Conservation (phyloP, 2,797 vertebrate species). For the Florisuga fusca region DNA sequence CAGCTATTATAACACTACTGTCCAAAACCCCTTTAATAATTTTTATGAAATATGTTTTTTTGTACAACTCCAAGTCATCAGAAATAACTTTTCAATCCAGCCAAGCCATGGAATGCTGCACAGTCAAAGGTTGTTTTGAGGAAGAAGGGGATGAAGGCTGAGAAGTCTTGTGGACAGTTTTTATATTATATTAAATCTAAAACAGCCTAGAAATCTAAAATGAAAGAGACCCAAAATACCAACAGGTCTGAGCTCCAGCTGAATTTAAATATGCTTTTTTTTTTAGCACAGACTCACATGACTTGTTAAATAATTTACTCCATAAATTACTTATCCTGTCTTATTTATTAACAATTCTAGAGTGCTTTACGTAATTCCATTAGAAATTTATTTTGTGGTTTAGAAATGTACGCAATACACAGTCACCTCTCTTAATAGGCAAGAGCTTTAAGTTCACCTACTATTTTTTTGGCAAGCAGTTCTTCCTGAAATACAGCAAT, state of each 20-base stretch:
- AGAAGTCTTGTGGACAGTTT: neutral
- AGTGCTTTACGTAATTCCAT: slow-evolving; percentile 71
- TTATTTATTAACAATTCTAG: slow-evolving; percentile 77
- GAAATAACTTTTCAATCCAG: slow-evolving; percentile 59
- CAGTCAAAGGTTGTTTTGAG: neutral
- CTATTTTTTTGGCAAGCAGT: slow-evolving; percentile 32
- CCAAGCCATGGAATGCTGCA: slow-evolving; percentile 28
- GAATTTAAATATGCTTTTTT: slow-evolving; percentile 23
- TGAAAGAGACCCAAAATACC: neutral
- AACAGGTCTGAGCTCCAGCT: slow-evolving; percentile 4
- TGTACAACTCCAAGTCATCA: slow-evolving; percentile 46
- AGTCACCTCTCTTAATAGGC: slow-evolving; percentile 37
- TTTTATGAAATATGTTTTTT: slow-evolving; percentile 30
- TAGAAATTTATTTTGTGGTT: slow-evolving; percentile 68
- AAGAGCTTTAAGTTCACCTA: slow-evolving; percentile 49
- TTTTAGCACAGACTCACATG: slow-evolving; percentile 62
- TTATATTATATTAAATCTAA: slow-evolving; percentile 1
- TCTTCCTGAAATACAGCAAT: slow-evolving; percentile 57
- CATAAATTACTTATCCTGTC: slow-evolving; percentile 70
- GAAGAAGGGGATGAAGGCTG: neutral
- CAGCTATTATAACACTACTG: neutral
- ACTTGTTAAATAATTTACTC: slow-evolving; percentile 76
- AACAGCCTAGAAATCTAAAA: neutral
- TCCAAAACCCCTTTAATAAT: neutral
- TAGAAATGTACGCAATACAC: slow-evolving; percentile 58